Evolutionary conservation across 2,888 invertebrate genomes (phyloP), one percentile per base, ranked within the genome.

Genomic region (Leptarthrus brevirostris): DNA sequence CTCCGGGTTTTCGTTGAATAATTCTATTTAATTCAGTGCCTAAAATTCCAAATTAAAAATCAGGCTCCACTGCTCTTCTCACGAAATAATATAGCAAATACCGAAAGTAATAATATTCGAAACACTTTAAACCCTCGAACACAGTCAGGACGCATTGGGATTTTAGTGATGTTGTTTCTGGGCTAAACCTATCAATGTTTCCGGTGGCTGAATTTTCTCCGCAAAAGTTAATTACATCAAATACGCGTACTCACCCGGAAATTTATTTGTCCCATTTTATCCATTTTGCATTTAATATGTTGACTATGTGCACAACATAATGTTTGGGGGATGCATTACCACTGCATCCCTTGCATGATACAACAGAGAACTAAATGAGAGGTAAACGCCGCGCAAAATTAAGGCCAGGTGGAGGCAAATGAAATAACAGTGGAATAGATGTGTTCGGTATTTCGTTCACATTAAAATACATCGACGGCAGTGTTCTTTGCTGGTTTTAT

Each of bases 231-330:
- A 58, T 58, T 58, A 58, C 58, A 36, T 36, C 58, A 58, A 58
- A 58, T 40, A 36, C 36, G 58, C 58, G 36, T 58, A 58, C 36
- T 58, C 58, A 58, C 16, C 58, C 36, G 40, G 40, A 58, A 56
- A 58, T 58, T 58, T 58, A 36, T 58, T 58, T 58, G 58, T 58
- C 40, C 58, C 58, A 58, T 58, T 56, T 56, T 56, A 56, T 56
- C 56, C 56, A 30, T 56, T 58, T 30, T n/a, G 56, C 56, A 30
- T 58, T 58, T 36, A 58, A 58, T 58, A 40, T 58, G 58, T 40
- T 34, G 58, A 26, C 58, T 40, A 10, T 8, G 56, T 26, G 56
- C 30, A 14, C 26, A n/a, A 12, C 40, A 40, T 40, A 12, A 12
- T 40, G n/a, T 40, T n/a, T 8, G 8, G 30, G 30, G 30, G 30